These are phyloP conservation scores for Dallia pectoralis DNA, from an alignment of 2,797 vertebrate species.

Conservation along the genomic window DNA sequence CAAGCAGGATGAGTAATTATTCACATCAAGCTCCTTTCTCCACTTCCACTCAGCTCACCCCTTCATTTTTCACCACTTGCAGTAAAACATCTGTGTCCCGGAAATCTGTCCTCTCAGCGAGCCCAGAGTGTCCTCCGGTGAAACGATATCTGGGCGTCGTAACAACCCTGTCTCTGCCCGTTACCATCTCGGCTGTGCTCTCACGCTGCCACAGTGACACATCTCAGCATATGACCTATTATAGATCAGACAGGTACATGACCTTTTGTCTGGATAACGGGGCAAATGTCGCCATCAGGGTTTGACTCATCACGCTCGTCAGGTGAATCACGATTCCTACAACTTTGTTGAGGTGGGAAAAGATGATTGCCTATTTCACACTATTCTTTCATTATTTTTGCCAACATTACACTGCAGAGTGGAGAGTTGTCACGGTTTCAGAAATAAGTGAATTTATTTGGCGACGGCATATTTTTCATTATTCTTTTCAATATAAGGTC, in stretches of 20 bases:
- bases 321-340: slow-evolving; percentile 34
- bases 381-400: too few species aligned
- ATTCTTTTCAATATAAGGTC: too few species aligned
- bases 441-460: too few species aligned
- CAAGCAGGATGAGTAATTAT: neutral
- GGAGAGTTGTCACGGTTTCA: too few species aligned
- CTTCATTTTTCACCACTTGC: neutral
- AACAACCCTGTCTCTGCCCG: neutral
- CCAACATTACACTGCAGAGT: too few species aligned
- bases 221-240: neutral
- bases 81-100: neutral
- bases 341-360: neutral
- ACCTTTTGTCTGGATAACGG: slow-evolving; percentile 37
- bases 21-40: neutral
- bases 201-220: neutral
- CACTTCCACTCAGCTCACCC: neutral
- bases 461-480: too few species aligned
- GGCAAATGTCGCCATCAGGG: slow-evolving; percentile 30
- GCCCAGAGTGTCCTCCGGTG: neutral
- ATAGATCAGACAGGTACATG: slow-evolving; percentile 17
- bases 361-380: too few species aligned
- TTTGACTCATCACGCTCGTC: slow-evolving; percentile 54
- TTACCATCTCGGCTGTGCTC: neutral
- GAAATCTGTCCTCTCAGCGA: neutral
- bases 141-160: neutral